Percentiles rank a stretch among this genome's conserved stretches.
Evolutionary conservation across 2,113 vertebrate genomes (phyloP).

Genomic region (Candoia aspera): DNA sequence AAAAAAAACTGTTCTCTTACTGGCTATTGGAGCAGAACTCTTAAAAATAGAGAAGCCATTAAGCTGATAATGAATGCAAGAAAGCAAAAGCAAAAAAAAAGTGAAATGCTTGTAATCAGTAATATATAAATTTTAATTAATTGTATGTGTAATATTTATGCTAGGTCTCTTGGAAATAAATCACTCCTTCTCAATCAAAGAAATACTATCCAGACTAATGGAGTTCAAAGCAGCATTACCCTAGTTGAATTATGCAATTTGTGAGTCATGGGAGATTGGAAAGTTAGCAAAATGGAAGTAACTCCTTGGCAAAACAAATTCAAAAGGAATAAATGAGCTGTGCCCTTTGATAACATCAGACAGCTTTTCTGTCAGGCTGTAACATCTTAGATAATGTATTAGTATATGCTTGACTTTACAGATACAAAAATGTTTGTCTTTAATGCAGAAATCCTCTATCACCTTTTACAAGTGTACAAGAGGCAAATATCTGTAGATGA

Average conservation of each 20-base stretch:
- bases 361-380: not conserved
- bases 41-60: slow-evolving; percentile 4
- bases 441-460: not conserved
- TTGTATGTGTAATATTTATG: not conserved
- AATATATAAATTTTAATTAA: not conserved
- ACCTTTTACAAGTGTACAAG: not conserved
- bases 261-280: not conserved
- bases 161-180: not conserved
- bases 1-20: not conserved
- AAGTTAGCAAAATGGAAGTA: not conserved
- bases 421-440: not conserved
- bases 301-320: not conserved
- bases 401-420: not conserved
- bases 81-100: not conserved
- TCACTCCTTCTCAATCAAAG: not conserved
- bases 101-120: not conserved
- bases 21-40: not conserved
- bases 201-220: not conserved
- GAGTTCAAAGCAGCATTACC: not conserved
- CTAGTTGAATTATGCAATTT: not conserved
- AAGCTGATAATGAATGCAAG: not conserved
- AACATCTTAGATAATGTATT: not conserved
- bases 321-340: not conserved
- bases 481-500: not conserved
- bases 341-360: not conserved